phyloP scores from a whole-genome alignment of 2,888 invertebrate species.

The Emmelina monodactyla region DNA sequence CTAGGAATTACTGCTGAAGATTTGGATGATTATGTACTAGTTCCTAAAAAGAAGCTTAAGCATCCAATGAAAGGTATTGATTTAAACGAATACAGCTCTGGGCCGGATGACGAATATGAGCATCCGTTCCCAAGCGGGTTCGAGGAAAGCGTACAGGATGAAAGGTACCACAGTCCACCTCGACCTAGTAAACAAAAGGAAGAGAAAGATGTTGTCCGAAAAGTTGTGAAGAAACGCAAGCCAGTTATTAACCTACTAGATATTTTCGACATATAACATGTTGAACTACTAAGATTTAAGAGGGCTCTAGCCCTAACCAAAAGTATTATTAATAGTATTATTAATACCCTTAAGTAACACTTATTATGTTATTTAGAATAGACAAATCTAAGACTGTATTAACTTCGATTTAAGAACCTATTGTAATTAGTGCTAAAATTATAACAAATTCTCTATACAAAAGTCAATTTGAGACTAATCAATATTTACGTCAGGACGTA shows the following conservation, averaged over 20 bases:
- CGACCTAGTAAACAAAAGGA: conserved; percentile 24
- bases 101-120: conserved; percentile 41
- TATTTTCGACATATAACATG: conserved; percentile 53
- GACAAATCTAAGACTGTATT: too few species aligned
- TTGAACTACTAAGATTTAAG: too few species aligned
- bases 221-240: conserved; percentile 46
- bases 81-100: conserved; percentile 32
- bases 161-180: conserved; percentile 28
- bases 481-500: too few species aligned
- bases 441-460: too few species aligned
- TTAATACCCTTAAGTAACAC: too few species aligned
- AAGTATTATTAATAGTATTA: too few species aligned
- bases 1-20: conserved; percentile 29
- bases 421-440: too few species aligned
- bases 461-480: too few species aligned
- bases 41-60: conserved; percentile 51
- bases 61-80: conserved; percentile 30
- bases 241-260: conserved; percentile 49
- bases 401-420: too few species aligned
- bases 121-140: conserved; percentile 24
- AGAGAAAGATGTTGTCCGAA: conserved; percentile 42
- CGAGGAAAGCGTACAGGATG: conserved; percentile 33
- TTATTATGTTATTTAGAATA: too few species aligned
- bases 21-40: conserved; percentile 43
- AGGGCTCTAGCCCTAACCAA: too few species aligned